phyloP scores from a whole-genome alignment of 2,888 invertebrate genomes.

The Ophioninae sp. region DNA sequence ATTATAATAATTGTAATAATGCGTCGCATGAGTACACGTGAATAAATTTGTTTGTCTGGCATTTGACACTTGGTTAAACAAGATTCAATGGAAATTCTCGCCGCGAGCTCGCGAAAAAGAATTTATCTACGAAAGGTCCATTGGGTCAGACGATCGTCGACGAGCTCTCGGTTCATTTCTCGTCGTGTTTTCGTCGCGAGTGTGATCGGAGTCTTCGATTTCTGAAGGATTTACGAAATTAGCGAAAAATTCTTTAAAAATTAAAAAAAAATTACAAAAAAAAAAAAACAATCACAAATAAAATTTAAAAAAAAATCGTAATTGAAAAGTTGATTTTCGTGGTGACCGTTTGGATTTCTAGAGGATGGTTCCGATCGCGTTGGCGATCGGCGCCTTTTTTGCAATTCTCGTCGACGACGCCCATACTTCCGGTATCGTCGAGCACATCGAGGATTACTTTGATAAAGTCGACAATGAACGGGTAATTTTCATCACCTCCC shows the following conservation, averaged over 20 bases:
- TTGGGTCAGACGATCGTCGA: conserved; percentile 52
- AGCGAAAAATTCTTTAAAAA: not conserved
- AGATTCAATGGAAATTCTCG: conserved; percentile 35
- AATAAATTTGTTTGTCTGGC: not conserved
- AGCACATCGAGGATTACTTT: conserved; percentile 63
- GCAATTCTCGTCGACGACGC: conserved; percentile 26
- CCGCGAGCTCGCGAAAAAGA: conserved; percentile 30
- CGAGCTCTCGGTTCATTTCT: conserved; percentile 41
- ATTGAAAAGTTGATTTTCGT: conserved; percentile 6
- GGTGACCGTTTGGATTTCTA: not conserved
- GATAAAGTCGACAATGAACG: conserved; percentile 63
- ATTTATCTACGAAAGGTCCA: conserved; percentile 53
- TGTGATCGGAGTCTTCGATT: not conserved
- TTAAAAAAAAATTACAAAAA: not conserved
- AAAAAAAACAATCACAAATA: not conserved
- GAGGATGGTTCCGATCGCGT: conserved; percentile 24
- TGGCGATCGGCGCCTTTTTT: conserved; percentile 28
- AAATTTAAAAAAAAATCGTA: not conserved
- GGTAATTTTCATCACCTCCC: conserved; percentile 41
- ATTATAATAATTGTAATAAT: not conserved
- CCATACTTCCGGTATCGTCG: conserved; percentile 4
- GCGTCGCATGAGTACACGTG: conserved; percentile 1
- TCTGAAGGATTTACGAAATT: not conserved
- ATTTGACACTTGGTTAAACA: conserved; percentile 19
- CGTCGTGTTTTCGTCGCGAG: conserved; percentile 36